phyloP scores from a whole-genome alignment of 2,888 invertebrate species.

The Drosophila villosipedis region DNA sequence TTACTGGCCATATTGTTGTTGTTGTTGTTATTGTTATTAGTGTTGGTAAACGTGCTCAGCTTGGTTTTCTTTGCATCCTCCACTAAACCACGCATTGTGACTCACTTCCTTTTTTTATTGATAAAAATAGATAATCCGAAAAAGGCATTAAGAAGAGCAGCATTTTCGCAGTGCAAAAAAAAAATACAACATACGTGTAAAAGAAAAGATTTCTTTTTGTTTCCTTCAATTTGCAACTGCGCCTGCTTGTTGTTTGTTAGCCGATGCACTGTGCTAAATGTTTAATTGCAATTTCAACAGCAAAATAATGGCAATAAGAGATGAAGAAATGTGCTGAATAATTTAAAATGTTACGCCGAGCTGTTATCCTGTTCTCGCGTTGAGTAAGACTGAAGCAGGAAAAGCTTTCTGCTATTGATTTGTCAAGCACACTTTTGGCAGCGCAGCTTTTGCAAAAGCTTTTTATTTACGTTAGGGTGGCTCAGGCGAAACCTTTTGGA shows the following conservation, averaged over 20 bases:
- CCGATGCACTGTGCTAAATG: slow-evolving; percentile 27
- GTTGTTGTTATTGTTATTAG: slow-evolving; percentile 59
- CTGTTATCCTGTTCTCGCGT: slow-evolving; percentile 68
- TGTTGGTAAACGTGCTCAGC: slow-evolving; percentile 70
- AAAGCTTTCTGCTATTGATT: slow-evolving; percentile 68
- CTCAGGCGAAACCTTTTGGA: slow-evolving; percentile 21
- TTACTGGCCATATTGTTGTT: slow-evolving; percentile 40
- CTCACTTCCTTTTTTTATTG: slow-evolving; percentile 27
- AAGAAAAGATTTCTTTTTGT: slow-evolving; percentile 52
- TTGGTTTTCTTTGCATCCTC: slow-evolving; percentile 83
- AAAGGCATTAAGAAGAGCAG: slow-evolving; percentile 17
- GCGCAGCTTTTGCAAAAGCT: slow-evolving; percentile 54
- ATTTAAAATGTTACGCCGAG: slow-evolving; percentile 37
- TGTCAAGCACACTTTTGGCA: slow-evolving; percentile 56
- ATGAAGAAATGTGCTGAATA: slow-evolving; percentile 12
- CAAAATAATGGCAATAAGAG: slow-evolving; percentile 13
- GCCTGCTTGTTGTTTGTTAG: background rate
- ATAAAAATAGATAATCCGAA: slow-evolving; percentile 61
- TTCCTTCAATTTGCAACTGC: slow-evolving; percentile 6
- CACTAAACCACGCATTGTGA: slow-evolving; percentile 82
- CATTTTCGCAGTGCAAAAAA: slow-evolving; percentile 8
- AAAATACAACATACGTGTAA: slow-evolving; percentile 40
- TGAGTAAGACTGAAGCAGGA: slow-evolving; percentile 63
- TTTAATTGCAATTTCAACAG: slow-evolving; percentile 14
- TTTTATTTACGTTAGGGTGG: slow-evolving; percentile 50